A percentile compares a stretch with the other conserved stretches of the same genome.
These are phyloP conservation scores for Caenorhabditis imperialis DNA, from an alignment of 2,888 invertebrate genomes.

Conservation along the genomic window DNA sequence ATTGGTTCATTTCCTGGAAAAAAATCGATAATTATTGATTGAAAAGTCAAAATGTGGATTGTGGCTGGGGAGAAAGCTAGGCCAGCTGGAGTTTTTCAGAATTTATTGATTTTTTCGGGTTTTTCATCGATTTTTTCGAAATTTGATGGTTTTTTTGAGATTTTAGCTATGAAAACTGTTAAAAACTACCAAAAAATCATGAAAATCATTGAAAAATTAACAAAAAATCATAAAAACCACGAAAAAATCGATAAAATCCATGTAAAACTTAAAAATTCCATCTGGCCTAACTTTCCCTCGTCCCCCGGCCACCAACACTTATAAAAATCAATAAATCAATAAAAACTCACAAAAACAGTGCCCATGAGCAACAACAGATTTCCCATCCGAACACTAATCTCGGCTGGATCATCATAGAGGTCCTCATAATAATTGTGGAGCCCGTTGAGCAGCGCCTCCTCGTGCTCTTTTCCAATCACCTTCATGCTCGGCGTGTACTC, in stretches of 20 bases:
- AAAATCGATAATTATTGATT: neutral
- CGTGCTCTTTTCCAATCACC: slow-evolving; percentile 56
- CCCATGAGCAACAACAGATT: slow-evolving; percentile 60
- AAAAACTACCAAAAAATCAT: no score
- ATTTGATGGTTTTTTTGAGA: neutral
- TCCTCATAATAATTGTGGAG: slow-evolving; percentile 56
- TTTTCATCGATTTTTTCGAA: no score
- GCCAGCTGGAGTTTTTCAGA: no score
- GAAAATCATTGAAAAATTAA: no score
- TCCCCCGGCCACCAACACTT: neutral
- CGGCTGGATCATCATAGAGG: slow-evolving; percentile 13
- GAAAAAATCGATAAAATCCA: no score
- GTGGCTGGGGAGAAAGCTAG: no score
- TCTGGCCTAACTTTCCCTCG: no score
- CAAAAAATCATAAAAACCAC: no score
- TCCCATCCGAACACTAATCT: slow-evolving; percentile 48
- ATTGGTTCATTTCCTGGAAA: slow-evolving; percentile 55
- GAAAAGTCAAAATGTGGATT: no score
- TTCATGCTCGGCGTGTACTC: slow-evolving; percentile 57
- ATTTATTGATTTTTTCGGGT: no score
- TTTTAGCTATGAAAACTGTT: neutral
- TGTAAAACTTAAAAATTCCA: no score
- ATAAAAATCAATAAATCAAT: neutral
- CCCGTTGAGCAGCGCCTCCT: slow-evolving; percentile 46
- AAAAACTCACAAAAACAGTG: slow-evolving; percentile 57